Evolutionary conservation across 2,888 invertebrate species (phyloP).

Genomic region (Drosophila pegasa): DNA sequence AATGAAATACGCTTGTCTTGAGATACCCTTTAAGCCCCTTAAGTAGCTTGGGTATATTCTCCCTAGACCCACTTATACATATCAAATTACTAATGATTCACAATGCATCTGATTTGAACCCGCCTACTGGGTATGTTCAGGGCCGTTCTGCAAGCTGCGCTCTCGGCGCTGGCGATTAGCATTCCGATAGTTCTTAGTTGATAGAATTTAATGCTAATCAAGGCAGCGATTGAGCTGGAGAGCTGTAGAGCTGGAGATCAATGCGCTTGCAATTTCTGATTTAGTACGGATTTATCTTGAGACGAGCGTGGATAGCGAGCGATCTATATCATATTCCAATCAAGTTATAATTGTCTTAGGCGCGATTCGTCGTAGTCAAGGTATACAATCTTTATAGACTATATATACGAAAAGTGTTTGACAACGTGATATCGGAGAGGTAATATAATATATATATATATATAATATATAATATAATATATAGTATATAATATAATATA

Average conservation of each 20-base stretch:
- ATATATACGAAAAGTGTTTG: neutral
- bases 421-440: neutral
- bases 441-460: too few species aligned
- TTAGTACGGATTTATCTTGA: constrained; percentile 10
- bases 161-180: neutral
- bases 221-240: constrained; percentile 7
- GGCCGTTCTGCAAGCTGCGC: neutral
- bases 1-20: neutral
- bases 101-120: neutral
- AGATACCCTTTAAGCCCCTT: neutral
- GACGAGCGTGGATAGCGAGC: neutral
- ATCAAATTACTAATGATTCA: neutral
- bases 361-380: neutral
- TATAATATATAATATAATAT: neutral
- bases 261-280: neutral
- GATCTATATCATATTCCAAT: neutral
- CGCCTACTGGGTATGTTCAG: neutral
- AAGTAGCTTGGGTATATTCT: too few species aligned
- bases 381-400: neutral
- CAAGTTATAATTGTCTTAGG: neutral
- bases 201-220: constrained; percentile 9
- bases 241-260: neutral
- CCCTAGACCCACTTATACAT: too few species aligned
- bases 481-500: neutral
- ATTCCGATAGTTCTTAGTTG: constrained; percentile 6